Percentiles rank a stretch among this genome's conserved stretches.
phyloP scores from a whole-genome alignment of 2,888 invertebrate species.

The Gonocerus acuteangulatus region DNA sequence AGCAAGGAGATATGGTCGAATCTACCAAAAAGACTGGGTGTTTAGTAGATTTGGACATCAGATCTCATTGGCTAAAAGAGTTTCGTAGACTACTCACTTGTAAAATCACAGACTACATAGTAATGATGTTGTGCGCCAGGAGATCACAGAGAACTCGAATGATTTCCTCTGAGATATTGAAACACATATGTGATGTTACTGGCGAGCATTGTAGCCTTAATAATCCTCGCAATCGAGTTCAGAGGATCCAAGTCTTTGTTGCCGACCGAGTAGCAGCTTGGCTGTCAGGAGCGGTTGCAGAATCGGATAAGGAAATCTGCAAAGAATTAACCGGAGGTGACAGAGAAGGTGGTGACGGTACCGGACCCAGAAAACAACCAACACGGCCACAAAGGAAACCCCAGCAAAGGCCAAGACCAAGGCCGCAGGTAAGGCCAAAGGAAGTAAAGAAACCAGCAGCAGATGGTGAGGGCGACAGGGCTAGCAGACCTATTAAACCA shows the following conservation, averaged over 20 bases:
- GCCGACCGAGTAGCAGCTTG: slow-evolving; percentile 35
- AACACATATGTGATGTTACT: slow-evolving; percentile 32
- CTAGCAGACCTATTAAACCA: not conserved
- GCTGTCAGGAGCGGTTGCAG: slow-evolving; percentile 31
- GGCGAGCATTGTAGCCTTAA: slow-evolving; percentile 32
- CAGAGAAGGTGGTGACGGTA: not conserved
- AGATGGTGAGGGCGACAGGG: not conserved
- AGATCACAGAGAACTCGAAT: slow-evolving; percentile 29
- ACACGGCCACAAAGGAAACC: too few relatives aligned
- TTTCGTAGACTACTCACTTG: slow-evolving; percentile 30
- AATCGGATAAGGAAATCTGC: slow-evolving; percentile 23
- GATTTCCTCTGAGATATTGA: slow-evolving; percentile 32
- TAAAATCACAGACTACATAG: slow-evolving; percentile 34
- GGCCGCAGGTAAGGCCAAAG: not conserved
- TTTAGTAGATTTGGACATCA: slow-evolving; percentile 11
- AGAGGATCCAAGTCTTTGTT: slow-evolving; percentile 32
- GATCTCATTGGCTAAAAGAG: slow-evolving; percentile 34
- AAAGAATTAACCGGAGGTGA: not conserved
- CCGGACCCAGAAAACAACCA: not conserved
- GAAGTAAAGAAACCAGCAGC: not conserved
- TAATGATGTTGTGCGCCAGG: slow-evolving; percentile 29
- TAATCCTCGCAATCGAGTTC: slow-evolving; percentile 31
- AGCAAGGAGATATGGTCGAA: slow-evolving; percentile 4
- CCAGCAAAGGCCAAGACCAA: not conserved
- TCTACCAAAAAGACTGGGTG: not conserved